Evolutionary conservation across 2,797 vertebrate species (phyloP).

Genomic region (Alectoris magna): DNA sequence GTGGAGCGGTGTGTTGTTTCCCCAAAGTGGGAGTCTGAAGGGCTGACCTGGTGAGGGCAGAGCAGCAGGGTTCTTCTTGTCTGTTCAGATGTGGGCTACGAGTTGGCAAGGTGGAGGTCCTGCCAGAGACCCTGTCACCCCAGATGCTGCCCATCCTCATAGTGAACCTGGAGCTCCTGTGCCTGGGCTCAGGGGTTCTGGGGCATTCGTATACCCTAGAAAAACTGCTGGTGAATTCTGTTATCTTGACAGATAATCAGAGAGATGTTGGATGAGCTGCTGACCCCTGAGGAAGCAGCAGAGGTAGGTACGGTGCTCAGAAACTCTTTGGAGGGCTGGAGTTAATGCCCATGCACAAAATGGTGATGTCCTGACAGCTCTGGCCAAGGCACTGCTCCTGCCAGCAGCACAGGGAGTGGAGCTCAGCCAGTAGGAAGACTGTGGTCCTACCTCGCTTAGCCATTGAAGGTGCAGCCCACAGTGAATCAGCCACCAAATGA

Average conservation of each 20-base stretch:
- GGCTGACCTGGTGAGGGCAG: neutral
- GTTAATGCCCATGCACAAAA: neutral
- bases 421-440: neutral
- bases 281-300: neutral
- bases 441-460: neutral
- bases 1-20: neutral
- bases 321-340: neutral
- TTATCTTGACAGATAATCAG: neutral
- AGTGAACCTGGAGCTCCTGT: neutral
- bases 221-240: neutral
- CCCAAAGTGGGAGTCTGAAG: neutral
- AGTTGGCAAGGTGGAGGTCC: neutral
- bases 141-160: rapidly evolving
- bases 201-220: neutral
- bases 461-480: neutral
- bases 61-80: neutral
- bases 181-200: rapidly evolving
- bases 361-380: neutral
- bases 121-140: neutral
- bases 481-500: neutral
- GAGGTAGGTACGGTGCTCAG: neutral
- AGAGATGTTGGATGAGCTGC: neutral
- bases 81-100: neutral
- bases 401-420: neutral
- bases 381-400: neutral